Conservation (phyloP, 2,797 vertebrate genomes). For the Neostethus bicornis region DNA sequence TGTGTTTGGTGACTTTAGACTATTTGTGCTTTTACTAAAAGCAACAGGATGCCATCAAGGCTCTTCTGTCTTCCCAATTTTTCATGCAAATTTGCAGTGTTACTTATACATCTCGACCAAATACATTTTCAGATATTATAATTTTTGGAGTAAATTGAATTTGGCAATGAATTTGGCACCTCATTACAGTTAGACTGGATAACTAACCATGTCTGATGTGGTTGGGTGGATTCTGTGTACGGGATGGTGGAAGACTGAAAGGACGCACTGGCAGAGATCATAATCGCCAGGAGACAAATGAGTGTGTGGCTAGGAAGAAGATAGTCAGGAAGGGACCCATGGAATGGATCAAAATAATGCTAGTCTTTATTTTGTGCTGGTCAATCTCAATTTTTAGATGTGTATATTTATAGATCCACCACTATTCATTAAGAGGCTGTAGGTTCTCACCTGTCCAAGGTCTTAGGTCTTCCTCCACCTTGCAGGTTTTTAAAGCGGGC, state of each 20-base stretch:
- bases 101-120: too few species aligned
- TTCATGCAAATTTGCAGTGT: too few species aligned
- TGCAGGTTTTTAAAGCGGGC: conserved; percentile 81
- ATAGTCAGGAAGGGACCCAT: conserved; percentile 26
- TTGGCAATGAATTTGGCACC: conserved; percentile 29
- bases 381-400: too few species aligned
- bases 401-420: not conserved
- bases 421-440: not conserved
- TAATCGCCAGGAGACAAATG: conserved; percentile 45
- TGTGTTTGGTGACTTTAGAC: conserved; percentile 6
- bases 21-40: not conserved
- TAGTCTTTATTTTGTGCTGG: conserved; percentile 33
- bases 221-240: conserved; percentile 51
- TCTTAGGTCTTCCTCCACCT: conserved; percentile 84
- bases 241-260: conserved; percentile 27
- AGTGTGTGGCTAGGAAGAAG: conserved; percentile 23
- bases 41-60: too few species aligned
- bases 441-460: conserved; percentile 81
- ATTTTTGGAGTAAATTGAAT: too few species aligned
- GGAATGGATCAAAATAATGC: conserved; percentile 54
- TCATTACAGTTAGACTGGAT: conserved; percentile 43
- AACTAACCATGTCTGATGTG: conserved; percentile 60
- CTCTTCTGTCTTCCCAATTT: not conserved
- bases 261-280: conserved; percentile 23
- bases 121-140: conserved; percentile 7